A percentile compares a stretch with the other conserved stretches of the same genome.
phyloP scores from a whole-genome alignment of 1,140 invertebrate genomes.

The Philopotamus ludificatus region DNA sequence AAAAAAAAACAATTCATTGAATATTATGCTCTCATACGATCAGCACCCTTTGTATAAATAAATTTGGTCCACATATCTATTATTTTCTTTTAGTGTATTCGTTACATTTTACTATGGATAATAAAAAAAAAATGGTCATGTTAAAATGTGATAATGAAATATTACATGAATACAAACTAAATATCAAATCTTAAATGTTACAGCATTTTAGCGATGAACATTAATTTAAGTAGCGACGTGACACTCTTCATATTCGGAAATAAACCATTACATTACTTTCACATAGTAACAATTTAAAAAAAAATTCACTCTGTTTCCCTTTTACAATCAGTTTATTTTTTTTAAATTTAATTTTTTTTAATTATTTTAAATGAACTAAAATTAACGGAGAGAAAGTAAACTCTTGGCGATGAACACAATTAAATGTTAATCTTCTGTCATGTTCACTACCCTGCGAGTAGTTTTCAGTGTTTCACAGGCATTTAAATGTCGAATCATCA shows the following conservation, averaged over 20 bases:
- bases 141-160: slow-evolving; percentile 10
- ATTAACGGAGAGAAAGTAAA: not conserved
- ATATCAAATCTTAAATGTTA: not conserved
- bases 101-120: too few relatives aligned
- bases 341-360: not conserved
- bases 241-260: not conserved
- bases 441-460: not conserved
- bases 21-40: too few relatives aligned
- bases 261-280: not conserved
- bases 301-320: not conserved
- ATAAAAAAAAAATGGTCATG: slow-evolving; percentile 1
- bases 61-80: slow-evolving; percentile 17
- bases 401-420: not conserved
- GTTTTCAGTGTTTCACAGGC: too few relatives aligned
- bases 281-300: not conserved
- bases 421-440: not conserved
- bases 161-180: not conserved
- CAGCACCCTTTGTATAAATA: too few relatives aligned
- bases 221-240: not conserved
- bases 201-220: not conserved
- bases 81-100: too few relatives aligned
- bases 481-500: slow-evolving; percentile 48
- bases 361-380: not conserved
- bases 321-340: not conserved
- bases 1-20: too few relatives aligned